Evolutionary conservation across 2,113 vertebrate genomes (phyloP).

Genomic region (Gopherus flavomarginatus): DNA sequence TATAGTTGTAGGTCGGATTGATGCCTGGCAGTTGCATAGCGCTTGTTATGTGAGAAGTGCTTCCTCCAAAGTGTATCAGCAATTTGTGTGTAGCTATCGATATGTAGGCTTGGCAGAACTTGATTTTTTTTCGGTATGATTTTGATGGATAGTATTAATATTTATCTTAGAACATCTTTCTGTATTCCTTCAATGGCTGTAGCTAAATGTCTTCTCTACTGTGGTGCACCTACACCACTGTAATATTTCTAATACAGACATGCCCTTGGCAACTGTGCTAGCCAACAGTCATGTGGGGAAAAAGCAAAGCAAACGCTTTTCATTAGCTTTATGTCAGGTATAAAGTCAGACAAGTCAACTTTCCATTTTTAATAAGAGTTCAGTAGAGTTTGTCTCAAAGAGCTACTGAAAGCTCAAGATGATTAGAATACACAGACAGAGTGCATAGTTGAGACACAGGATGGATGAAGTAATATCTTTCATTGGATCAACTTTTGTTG

Average conservation of each 20-base stretch:
- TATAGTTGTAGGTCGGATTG: slow-evolving; percentile 31
- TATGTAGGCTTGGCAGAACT: neutral
- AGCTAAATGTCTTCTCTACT: neutral
- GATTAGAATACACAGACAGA: neutral
- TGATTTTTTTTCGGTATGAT: neutral
- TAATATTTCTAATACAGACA: neutral
- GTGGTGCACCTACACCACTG: neutral
- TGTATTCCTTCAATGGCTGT: neutral
- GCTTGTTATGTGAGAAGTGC: neutral
- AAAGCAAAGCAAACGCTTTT: neutral
- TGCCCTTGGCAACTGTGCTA: neutral
- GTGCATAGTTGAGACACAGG: slow-evolving; percentile 1
- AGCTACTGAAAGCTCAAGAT: neutral
- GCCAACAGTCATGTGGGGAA: neutral
- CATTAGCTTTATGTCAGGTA: neutral
- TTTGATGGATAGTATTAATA: neutral
- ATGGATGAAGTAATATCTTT: neutral
- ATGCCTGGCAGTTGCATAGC: neutral
- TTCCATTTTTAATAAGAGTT: neutral
- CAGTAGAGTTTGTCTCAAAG: neutral
- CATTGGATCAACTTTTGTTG: neutral
- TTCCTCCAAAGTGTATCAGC: neutral
- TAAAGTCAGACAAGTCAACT: neutral
- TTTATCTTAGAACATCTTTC: neutral
- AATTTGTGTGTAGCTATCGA: neutral